Conservation (phyloP, 1,140 invertebrate species). For the Drosophila lini region DNA sequence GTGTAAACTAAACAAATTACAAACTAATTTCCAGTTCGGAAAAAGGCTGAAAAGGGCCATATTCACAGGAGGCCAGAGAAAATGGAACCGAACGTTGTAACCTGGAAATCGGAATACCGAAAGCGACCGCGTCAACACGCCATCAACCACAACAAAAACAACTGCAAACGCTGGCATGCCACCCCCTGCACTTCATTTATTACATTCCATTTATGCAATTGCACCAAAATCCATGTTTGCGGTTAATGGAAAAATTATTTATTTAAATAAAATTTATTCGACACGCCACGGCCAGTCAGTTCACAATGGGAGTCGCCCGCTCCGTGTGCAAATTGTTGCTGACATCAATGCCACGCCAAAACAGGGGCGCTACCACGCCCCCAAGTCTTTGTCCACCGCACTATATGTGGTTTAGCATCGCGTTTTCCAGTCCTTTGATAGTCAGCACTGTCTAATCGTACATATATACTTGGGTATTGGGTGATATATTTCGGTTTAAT, state of each 20-base stretch:
- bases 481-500: neutral
- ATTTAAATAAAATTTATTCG: constrained; percentile 77
- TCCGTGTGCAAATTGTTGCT: constrained; percentile 52
- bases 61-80: neutral
- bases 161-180: constrained; percentile 1
- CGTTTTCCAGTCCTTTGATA: neutral
- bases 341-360: constrained; percentile 45
- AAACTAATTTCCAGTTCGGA: constrained; percentile 62
- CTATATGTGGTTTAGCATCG: constrained; percentile 2
- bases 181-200: constrained; percentile 63
- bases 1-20: constrained; percentile 74
- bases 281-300: constrained; percentile 44
- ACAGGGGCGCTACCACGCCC: constrained; percentile 10
- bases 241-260: constrained; percentile 81
- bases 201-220: constrained; percentile 77
- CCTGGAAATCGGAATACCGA: constrained; percentile 28
- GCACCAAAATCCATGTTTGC: constrained; percentile 77
- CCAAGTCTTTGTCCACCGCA: neutral
- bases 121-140: constrained; percentile 66
- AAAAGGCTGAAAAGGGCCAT: constrained; percentile 17
- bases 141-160: constrained; percentile 60
- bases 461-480: neutral
- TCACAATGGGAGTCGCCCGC: constrained; percentile 9
- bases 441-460: neutral
- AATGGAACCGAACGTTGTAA: constrained; percentile 9